These are phyloP conservation scores for Acanthacorydalis orientalis DNA, from an alignment of 2,888 invertebrate species.

Conservation along the genomic window DNA sequence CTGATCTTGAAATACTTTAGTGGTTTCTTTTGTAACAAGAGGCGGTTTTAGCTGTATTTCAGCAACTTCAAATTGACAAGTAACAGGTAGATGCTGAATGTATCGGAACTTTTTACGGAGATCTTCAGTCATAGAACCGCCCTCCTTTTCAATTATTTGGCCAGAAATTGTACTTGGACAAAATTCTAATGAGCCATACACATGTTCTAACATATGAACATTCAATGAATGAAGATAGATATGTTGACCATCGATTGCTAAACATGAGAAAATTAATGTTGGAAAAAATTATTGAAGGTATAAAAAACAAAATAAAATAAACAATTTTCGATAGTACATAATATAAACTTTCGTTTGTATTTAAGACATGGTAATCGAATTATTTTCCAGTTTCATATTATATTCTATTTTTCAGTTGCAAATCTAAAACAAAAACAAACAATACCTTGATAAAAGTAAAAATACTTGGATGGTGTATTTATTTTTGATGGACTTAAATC, in stretches of 20 bases:
- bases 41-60: constrained; percentile 70
- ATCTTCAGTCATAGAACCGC: constrained; percentile 70
- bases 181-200: constrained; percentile 65
- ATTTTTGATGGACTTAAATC: constrained; percentile 16
- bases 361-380: too few species aligned
- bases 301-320: constrained; percentile 7
- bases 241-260: constrained; percentile 82
- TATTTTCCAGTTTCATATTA: too few species aligned
- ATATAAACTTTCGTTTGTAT: too few species aligned
- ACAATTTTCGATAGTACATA: neutral
- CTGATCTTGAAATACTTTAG: constrained; percentile 56
- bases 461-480: constrained; percentile 32
- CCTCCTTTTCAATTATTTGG: constrained; percentile 73
- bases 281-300: neutral
- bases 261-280: constrained; percentile 20
- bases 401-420: too few species aligned
- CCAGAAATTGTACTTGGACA: constrained; percentile 61
- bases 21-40: constrained; percentile 46
- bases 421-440: too few species aligned
- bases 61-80: constrained; percentile 78
- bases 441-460: constrained; percentile 74
- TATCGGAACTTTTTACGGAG: constrained; percentile 57
- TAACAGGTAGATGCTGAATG: constrained; percentile 74
- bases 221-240: constrained; percentile 84
- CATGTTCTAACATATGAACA: constrained; percentile 70